A percentile compares a stretch with the other conserved stretches of the same genome.
These are phyloP conservation scores for Endomychus coccineus DNA, from an alignment of 2,888 invertebrate species.

Conservation along the genomic window DNA sequence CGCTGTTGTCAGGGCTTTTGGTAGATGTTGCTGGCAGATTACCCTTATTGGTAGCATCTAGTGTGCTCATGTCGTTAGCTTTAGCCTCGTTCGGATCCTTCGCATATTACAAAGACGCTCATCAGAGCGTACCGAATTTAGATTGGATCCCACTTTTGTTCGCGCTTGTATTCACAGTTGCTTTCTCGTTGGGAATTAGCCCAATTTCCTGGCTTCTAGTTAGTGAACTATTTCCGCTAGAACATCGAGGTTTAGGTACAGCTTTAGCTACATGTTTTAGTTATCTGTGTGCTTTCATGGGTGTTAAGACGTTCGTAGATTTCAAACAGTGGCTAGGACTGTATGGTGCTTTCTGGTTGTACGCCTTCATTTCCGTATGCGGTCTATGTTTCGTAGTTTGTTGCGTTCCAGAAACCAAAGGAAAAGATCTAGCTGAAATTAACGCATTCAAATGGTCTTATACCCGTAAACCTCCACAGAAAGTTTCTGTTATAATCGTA, in stretches of 20 bases:
- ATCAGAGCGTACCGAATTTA: conserved; percentile 49
- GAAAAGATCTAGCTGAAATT: conserved; percentile 83
- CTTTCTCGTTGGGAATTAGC: conserved; percentile 81
- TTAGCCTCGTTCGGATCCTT: conserved; percentile 78
- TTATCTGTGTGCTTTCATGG: conserved; percentile 78
- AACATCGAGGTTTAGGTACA: conserved; percentile 78
- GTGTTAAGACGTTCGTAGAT: conserved; percentile 80
- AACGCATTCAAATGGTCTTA: conserved; percentile 48
- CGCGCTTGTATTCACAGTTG: conserved; percentile 75
- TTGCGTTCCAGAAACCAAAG: conserved; percentile 86
- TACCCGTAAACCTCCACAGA: conserved; percentile 21
- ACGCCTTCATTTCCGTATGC: conserved; percentile 72
- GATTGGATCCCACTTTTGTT: conserved; percentile 80
- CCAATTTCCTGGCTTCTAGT: conserved; percentile 82
- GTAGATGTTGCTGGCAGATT: conserved; percentile 82
- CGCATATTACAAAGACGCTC: conserved; percentile 70
- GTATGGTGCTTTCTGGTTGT: conserved; percentile 83
- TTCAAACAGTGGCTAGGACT: conserved; percentile 68
- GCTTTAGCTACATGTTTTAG: conserved; percentile 81
- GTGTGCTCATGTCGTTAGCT: conserved; percentile 79
- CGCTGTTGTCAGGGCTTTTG: conserved; percentile 70
- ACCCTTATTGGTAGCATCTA: conserved; percentile 76
- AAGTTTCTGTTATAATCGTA: conserved; percentile 33
- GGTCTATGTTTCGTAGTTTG: conserved; percentile 79
- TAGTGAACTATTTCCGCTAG: conserved; percentile 75